Evolutionary conservation across 2,888 invertebrate genomes (phyloP).

Genomic region (Drosophila basisetae): DNA sequence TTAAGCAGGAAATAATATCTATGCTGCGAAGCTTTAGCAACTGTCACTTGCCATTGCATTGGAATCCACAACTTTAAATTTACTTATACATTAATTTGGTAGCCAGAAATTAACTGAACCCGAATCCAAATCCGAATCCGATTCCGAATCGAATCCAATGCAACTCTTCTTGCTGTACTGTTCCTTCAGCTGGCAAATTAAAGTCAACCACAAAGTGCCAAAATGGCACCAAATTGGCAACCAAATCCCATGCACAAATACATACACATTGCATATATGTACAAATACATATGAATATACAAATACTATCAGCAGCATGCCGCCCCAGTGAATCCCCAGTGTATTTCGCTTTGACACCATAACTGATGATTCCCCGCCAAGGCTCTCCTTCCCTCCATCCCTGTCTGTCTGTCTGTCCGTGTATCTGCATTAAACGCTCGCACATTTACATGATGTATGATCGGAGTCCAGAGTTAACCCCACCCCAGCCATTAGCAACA

Average conservation of each 20-base stretch:
- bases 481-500: slow-evolving; percentile 54
- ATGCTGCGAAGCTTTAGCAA: slow-evolving; percentile 26
- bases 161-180: slow-evolving; percentile 26
- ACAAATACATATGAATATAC: background rate
- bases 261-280: background rate
- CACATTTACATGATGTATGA: slow-evolving; percentile 59
- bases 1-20: slow-evolving; percentile 40
- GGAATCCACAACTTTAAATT: slow-evolving; percentile 32
- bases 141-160: no score
- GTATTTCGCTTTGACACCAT: slow-evolving; percentile 53
- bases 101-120: slow-evolving; percentile 25
- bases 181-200: slow-evolving; percentile 67
- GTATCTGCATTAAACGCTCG: slow-evolving; percentile 51
- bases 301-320: slow-evolving; percentile 8
- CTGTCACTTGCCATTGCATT: slow-evolving; percentile 38
- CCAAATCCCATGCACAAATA: slow-evolving; percentile 7
- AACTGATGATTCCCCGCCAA: background rate
- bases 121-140: background rate
- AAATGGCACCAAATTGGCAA: slow-evolving; percentile 42
- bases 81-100: slow-evolving; percentile 26
- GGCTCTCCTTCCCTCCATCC: background rate
- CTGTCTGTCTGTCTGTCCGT: slow-evolving; percentile 1
- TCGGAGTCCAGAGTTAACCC: slow-evolving; percentile 24
- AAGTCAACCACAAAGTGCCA: slow-evolving; percentile 43
- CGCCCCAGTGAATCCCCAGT: slow-evolving; percentile 51